Percentiles rank a stretch among this genome's conserved stretches.
Evolutionary conservation across 2,113 vertebrate genomes (phyloP).

Genomic region (Prolemur simus): DNA sequence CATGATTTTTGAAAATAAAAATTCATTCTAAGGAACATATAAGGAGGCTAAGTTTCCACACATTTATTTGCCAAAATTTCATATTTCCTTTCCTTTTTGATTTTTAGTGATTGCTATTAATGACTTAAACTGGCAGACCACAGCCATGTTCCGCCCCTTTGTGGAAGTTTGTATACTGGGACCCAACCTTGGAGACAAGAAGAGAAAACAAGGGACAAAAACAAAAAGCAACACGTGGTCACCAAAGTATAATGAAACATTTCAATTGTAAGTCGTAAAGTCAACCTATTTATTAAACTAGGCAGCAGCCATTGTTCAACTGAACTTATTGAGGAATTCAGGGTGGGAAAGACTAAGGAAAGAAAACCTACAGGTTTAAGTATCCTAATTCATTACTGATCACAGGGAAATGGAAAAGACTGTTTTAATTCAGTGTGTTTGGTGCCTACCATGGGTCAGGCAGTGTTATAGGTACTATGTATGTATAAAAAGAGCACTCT

Average conservation of each 20-base stretch:
- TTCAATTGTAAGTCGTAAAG: conserved; percentile 94
- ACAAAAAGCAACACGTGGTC: conserved; percentile 99
- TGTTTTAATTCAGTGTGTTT: neutral
- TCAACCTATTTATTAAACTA: neutral
- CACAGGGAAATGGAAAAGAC: neutral
- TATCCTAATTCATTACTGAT: neutral
- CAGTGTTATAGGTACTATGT: neutral
- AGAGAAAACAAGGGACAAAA: conserved; percentile 97
- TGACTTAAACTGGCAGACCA: conserved; percentile 96
- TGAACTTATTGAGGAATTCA: neutral
- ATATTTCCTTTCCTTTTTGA: conserved; percentile 60
- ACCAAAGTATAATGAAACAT: conserved; percentile 98
- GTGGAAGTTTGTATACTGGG: conserved; percentile 96
- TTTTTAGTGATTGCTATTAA: conserved; percentile 92
- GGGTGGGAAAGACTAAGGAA: neutral
- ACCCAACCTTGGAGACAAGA: conserved; percentile 95
- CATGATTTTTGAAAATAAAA: neutral
- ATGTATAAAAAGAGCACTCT: neutral
- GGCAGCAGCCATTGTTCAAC: neutral
- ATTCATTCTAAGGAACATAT: neutral
- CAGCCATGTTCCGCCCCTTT: conserved; percentile 97
- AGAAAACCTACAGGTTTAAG: neutral
- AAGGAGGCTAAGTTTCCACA: neutral
- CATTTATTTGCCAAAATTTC: neutral
- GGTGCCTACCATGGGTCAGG: neutral